phyloP scores from a whole-genome alignment of 2,113 vertebrate species.

The Calidris pygmaea region DNA sequence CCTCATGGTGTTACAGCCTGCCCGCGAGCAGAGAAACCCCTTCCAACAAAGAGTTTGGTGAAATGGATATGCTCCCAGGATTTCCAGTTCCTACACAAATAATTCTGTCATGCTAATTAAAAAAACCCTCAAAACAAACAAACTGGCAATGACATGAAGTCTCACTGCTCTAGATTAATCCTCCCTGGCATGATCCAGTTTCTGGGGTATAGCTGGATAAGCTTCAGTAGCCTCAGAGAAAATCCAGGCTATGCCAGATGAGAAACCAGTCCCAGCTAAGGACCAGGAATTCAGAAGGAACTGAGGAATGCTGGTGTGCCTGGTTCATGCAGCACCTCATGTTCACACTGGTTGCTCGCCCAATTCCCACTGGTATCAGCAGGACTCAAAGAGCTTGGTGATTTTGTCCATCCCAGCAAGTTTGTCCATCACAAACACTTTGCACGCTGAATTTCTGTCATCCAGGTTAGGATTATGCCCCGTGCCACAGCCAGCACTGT shows the following conservation, averaged over 20 bases:
- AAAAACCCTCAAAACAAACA: background rate
- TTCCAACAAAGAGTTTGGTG: background rate
- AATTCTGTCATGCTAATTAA: background rate
- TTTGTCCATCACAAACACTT: background rate
- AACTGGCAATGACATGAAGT: background rate
- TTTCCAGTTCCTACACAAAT: background rate
- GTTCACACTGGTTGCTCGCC: background rate
- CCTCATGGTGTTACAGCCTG: background rate
- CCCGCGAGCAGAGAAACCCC: background rate
- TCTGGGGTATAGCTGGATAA: background rate
- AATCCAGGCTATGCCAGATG: background rate
- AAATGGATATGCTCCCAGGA: background rate
- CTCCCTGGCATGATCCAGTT: background rate
- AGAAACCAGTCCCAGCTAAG: background rate
- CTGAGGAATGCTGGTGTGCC: background rate
- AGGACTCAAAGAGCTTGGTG: background rate
- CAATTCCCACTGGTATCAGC: background rate
- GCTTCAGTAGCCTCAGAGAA: background rate
- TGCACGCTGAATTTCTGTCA: background rate
- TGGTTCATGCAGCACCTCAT: background rate
- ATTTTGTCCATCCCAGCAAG: background rate
- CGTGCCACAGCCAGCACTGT: background rate
- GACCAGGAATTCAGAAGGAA: background rate
- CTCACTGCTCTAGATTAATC: background rate
- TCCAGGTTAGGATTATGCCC: background rate